Conservation (phyloP, 1,140 invertebrate species). For the Pinna nobilis region DNA sequence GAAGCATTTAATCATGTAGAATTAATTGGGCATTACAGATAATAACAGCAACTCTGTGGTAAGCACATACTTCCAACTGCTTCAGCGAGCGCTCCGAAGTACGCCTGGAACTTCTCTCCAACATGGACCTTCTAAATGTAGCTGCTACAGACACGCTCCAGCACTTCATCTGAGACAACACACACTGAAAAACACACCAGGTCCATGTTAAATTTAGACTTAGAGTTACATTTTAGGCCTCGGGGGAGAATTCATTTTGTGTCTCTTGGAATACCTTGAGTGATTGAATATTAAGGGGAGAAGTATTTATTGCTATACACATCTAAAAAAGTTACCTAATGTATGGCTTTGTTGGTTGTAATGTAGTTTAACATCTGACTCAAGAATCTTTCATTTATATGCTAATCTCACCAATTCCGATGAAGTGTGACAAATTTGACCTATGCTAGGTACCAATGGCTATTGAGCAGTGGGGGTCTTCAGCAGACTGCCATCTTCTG, state of each 20-base stretch:
- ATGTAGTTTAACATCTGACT: too few species aligned
- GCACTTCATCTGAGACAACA: conserved; percentile 51
- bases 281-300: background rate
- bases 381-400: too few species aligned
- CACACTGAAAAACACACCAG: conserved; percentile 52
- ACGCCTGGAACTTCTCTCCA: conserved; percentile 85
- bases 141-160: conserved; percentile 83
- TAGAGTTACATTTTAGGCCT: background rate
- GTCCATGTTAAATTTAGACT: background rate
- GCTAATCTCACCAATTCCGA: too few species aligned
- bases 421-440: too few species aligned
- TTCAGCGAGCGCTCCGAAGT: conserved; percentile 90
- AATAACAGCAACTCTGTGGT: background rate
- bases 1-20: background rate
- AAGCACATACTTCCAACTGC: conserved; percentile 80
- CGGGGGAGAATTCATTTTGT: background rate
- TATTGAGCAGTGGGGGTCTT: too few species aligned
- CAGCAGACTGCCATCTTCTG: too few species aligned
- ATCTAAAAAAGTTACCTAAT: background rate
- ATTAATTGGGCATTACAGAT: background rate
- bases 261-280: background rate
- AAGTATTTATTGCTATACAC: background rate
- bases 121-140: conserved; percentile 83
- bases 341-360: background rate
- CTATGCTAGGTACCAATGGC: too few species aligned